Percentiles rank a stretch among this genome's conserved stretches.
These are phyloP conservation scores for Lasiurus cinereus DNA, from an alignment of 2,113 vertebrate species.

Conservation along the genomic window DNA sequence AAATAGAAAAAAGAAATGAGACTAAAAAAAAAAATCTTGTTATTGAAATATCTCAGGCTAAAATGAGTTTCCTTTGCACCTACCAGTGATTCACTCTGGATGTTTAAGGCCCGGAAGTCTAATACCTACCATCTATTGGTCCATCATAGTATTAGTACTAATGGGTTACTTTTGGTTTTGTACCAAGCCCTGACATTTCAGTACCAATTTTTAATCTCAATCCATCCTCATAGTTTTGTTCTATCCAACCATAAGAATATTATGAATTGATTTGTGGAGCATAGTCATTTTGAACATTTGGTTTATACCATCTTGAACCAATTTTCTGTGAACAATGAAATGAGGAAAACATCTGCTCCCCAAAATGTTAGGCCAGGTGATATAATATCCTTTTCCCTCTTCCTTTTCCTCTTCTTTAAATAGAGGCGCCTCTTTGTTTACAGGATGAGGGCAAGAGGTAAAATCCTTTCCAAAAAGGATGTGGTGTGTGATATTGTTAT, in stretches of 20 bases:
- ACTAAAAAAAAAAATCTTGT: neutral
- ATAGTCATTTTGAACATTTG: conserved; percentile 33
- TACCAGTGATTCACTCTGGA: neutral
- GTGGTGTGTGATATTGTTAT: neutral
- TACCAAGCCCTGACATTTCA: neutral
- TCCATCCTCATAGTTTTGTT: neutral
- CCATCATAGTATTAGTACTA: neutral
- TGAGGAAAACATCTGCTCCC: conserved; percentile 76
- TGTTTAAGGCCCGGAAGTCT: neutral
- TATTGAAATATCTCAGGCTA: neutral
- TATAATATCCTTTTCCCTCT: conserved; percentile 80
- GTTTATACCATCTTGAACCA: conserved; percentile 54
- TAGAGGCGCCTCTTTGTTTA: conserved; percentile 78
- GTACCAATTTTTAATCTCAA: conserved; percentile 3
- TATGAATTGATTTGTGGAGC: conserved; percentile 19
- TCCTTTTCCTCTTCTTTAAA: conserved; percentile 81
- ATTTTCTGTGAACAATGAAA: conserved; percentile 77
- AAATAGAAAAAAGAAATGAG: conserved; percentile 37
- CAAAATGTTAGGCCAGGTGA: conserved; percentile 70
- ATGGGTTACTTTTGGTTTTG: conserved; percentile 2
- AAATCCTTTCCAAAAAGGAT: conserved; percentile 74
- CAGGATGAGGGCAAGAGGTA: conserved; percentile 75
- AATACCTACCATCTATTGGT: neutral
- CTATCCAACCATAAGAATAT: conserved; percentile 20
- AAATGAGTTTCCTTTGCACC: neutral